These are phyloP conservation scores for Mionectes olivaceus DNA, from an alignment of 2,797 vertebrate species.

Conservation along the genomic window DNA sequence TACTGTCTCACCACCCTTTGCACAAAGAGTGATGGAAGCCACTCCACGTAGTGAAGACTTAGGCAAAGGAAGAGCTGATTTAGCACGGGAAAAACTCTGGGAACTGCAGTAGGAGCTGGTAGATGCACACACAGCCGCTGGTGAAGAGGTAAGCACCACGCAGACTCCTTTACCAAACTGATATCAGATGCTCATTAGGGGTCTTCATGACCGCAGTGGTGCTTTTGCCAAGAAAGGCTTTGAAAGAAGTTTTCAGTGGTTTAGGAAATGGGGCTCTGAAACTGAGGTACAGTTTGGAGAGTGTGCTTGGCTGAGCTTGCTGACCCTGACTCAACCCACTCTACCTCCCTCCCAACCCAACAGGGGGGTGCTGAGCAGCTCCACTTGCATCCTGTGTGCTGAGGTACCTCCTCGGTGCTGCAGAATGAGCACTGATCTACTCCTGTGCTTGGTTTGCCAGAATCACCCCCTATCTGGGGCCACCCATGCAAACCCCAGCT, in stretches of 20 bases:
- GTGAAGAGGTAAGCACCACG: not conserved
- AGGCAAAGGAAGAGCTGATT: not conserved
- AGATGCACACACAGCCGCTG: not conserved
- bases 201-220: not conserved
- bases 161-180: rapidly evolving
- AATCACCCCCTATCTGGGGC: not conserved
- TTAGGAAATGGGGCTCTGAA: not conserved
- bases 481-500: not conserved
- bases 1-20: not conserved
- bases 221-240: not conserved
- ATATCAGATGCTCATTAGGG: not conserved
- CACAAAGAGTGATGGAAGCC: not conserved
- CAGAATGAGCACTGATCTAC: not conserved
- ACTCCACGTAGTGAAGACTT: not conserved
- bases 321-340: not conserved
- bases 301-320: not conserved
- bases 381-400: rapidly evolving
- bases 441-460: not conserved
- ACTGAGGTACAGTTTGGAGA: not conserved
- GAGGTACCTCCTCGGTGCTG: not conserved
- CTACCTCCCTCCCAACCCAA: not conserved
- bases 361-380: rapidly evolving
- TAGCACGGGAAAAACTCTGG: not conserved
- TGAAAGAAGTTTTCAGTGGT: not conserved
- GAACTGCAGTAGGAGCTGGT: not conserved